A percentile compares a stretch with the other conserved stretches of the same genome.
These are phyloP conservation scores for Cerceris rybyensis DNA, from an alignment of 2,888 invertebrate genomes.

Conservation along the genomic window DNA sequence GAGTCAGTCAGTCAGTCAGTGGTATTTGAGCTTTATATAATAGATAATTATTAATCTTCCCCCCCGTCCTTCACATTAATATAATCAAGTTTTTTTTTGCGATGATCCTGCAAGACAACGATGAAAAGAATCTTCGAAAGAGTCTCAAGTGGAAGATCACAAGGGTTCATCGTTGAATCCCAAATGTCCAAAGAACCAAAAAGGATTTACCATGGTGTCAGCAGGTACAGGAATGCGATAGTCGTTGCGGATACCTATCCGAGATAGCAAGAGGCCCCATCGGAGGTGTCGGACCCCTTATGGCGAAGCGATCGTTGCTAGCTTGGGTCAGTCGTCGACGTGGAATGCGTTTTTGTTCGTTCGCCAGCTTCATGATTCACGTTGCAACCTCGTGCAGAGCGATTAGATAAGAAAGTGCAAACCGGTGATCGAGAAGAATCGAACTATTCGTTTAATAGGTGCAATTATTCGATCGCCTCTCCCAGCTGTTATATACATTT, in stretches of 20 bases:
- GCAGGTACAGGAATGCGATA: slow-evolving; percentile 40
- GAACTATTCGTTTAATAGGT: background rate
- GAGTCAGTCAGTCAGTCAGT: too few species aligned
- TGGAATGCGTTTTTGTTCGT: slow-evolving; percentile 43
- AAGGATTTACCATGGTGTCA: slow-evolving; percentile 34
- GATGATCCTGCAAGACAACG: too few species aligned
- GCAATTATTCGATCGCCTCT: background rate
- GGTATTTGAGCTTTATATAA: too few species aligned
- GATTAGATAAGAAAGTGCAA: slow-evolving; percentile 45
- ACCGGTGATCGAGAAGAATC: background rate
- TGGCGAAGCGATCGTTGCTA: slow-evolving; percentile 22
- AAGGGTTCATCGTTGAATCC: background rate
- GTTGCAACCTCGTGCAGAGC: slow-evolving; percentile 20
- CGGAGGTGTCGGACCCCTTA: slow-evolving; percentile 33
- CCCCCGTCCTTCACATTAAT: too few species aligned
- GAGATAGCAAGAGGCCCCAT: too few species aligned
- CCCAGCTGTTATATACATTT: too few species aligned
- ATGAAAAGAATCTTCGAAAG: background rate
- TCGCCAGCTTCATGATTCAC: slow-evolving; percentile 57
- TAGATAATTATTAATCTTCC: too few species aligned
- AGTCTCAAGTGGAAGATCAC: background rate
- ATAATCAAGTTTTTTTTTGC: too few species aligned
- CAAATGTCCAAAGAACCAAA: slow-evolving; percentile 12
- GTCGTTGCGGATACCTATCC: slow-evolving; percentile 15
- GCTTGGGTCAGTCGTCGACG: slow-evolving; percentile 26